Base-by-base conservation (phyloP, 1,140 invertebrate species). In the Patella vulgata region DNA sequence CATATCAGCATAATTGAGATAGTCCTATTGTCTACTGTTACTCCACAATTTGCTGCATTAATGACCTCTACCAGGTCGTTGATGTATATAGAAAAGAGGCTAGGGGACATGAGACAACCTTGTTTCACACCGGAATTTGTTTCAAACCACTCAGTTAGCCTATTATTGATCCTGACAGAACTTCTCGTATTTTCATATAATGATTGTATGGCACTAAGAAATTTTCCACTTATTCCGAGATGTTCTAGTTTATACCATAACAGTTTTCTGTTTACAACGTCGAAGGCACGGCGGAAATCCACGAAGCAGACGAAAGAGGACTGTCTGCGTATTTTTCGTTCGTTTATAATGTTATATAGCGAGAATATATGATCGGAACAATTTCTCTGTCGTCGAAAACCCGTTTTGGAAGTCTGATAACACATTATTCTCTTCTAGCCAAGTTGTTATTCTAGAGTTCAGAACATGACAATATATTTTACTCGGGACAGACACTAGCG, bases 1-100 rank as follows among this genome's bases (percentile, higher is more conserved):
- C 68, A 56, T 70, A 70, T 8, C n/a, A 66, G 19, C 28, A 65
- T 40, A 12, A 50, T 50, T 12, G 31, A 55, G 1, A 62, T 25
- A 25, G 31, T 47, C 19, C 12, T 19, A 62, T n/a, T n/a, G n/a
- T n/a, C n/a, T n/a, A n/a, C n/a, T n/a, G n/a, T n/a, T n/a, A 66
- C 28, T 6, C 64, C 59, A 25, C 30, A 14, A 40, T 50, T 51
- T 27, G 60, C 23, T 21, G n/a, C 39, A 28, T 59, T 48, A 3
- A 59, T 47, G 19, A 59, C 43, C 5, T 28, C 2, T 8, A 48
- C 57, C 21, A 65, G 44, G 31, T 65, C 63, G 39, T 55, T 55
- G 1, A 47, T 39, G 40, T 46, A 65, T 5, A 65, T 55, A n/a
- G 47, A 19, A 54, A 65, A 59, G 0, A 57, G 23, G 1, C 33